Evolutionary conservation across 2,888 invertebrate species (phyloP), one percentile per base, ranked within the genome.

Genomic region (Heliconius aoede): DNA sequence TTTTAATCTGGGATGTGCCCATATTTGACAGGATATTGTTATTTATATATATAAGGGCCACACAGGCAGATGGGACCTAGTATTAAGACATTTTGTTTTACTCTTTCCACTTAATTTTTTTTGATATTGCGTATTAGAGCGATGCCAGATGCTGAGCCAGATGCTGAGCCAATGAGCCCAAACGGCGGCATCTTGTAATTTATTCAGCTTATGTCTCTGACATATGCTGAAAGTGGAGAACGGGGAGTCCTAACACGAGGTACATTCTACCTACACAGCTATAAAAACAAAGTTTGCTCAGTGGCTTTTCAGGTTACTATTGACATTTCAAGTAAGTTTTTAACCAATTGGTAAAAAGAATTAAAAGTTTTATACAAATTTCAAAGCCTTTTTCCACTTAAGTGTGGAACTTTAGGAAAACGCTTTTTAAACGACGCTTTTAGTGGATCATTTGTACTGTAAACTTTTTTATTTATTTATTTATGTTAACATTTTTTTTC

Each of bases 281-380:
- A 8, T n/a, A 55, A 55, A 55, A 55, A 46, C 46, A 55, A 55
- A 9, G 9, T 55, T n/a, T 55, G 8, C 9, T 55, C 11, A 4
- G 26, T 26, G 26, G 24, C 15, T 28, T 26, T 26, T 26, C 26
- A 4, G 15, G 15, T 60, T 26, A 18, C 26, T 15, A 26, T 26
- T 26, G 58, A 60, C 5, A 28, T 26, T 60, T 26, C 1, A 24
- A 26, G 26, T 5, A 60, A 7, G 26, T 60, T 60, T 60, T 60
- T 11, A 26, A 26, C 60, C 7, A 60, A 60, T 60, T 60, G 60
- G 18, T 60, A 26, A 60, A 60, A 60, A 28, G 26, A 15, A 60
- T 60, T 60, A 60, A 60, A 60, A 60, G 60, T 60, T 60, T 60
- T 60, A 60, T 60, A 60, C 26, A 60, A 60, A 60, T 15, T 60